Conservation (phyloP, 2,888 invertebrate species). For the Drosophila hamatofila region DNA sequence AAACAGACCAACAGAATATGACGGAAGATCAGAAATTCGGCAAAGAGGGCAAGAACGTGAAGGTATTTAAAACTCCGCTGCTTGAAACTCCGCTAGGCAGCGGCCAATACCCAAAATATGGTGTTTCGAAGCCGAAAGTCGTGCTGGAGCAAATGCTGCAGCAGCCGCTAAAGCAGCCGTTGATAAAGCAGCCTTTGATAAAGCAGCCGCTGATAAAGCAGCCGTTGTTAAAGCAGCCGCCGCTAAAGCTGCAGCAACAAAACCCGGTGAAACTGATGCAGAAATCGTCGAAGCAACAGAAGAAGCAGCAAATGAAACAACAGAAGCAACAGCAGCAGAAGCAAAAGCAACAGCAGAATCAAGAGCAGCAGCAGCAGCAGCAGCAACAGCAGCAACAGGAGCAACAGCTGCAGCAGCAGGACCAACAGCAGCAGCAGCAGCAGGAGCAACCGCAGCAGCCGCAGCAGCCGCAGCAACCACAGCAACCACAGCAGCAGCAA, state of each 20-base stretch:
- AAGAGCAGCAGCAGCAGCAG: no score
- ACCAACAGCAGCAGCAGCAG: background rate
- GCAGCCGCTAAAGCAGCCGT: background rate
- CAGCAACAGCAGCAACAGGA: no score
- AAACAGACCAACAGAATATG: background rate
- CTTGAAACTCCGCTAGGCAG: background rate
- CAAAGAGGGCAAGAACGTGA: background rate
- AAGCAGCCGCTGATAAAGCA: no score
- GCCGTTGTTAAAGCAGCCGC: no score
- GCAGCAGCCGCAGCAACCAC: background rate
- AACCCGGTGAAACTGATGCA: no score
- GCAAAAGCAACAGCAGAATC: no score
- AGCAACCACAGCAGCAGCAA: background rate
- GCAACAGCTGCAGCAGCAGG: background rate
- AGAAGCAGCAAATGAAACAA: background rate
- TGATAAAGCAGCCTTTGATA: no score
- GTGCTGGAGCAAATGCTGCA: background rate
- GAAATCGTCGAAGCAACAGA: no score
- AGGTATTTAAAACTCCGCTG: background rate
- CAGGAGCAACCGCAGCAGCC: background rate
- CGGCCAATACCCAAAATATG: background rate
- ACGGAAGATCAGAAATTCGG: background rate
- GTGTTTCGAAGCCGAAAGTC: background rate
- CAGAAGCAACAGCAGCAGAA: background rate
- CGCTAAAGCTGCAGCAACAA: background rate